Evolutionary conservation across 2,113 vertebrate species (phyloP).

Genomic region (Macaca fascicularis): DNA sequence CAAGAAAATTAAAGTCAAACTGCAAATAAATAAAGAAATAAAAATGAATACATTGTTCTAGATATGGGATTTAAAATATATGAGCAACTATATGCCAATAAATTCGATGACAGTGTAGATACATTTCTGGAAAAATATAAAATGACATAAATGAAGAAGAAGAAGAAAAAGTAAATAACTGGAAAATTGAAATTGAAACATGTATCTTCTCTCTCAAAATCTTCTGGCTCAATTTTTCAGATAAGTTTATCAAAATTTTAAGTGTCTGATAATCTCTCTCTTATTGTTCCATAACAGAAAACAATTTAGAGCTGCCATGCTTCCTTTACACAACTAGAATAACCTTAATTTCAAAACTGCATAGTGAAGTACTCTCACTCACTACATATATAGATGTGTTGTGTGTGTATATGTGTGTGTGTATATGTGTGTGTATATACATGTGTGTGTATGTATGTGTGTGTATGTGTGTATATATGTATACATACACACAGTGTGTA

Average conservation of each 20-base stretch:
- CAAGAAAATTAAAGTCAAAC: background rate
- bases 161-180: background rate
- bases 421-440: background rate
- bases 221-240: background rate
- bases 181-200: background rate
- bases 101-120: background rate
- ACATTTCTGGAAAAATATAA: background rate
- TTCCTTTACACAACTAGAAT: background rate
- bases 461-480: fast-evolving
- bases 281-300: background rate
- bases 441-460: background rate
- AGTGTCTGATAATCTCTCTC: background rate
- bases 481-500: background rate
- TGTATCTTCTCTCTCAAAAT: background rate
- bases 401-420: background rate
- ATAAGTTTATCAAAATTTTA: conserved; percentile 13
- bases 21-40: background rate
- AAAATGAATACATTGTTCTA: background rate
- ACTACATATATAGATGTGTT: too few species aligned
- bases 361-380: background rate
- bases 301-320: background rate
- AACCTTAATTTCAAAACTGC: conserved; percentile 11
- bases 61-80: background rate
- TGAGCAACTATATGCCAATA: background rate
- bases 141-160: background rate